Evolutionary conservation across 1,140 invertebrate genomes (phyloP), one percentile per base, ranked within the genome.

Genomic region (Anthonomus grandis): DNA sequence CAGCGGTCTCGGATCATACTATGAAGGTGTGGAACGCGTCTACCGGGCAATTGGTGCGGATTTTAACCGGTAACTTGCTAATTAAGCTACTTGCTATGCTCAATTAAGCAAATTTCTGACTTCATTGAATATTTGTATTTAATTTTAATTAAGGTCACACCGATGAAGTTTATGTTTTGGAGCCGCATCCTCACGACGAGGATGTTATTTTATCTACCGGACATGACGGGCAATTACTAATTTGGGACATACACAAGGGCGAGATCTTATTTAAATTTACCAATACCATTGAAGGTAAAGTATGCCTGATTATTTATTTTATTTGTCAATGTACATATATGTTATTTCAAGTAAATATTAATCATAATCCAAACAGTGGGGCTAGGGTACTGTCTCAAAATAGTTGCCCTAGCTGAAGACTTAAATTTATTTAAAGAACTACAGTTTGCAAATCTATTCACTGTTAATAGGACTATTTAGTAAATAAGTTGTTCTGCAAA

Each of bases 101-200:
- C 3, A 12, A 34, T 34, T 34, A 34, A 34, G 4, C n/a, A 45
- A 22, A 23, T 2, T 45, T n/a, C n/a, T n/a, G n/a, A n/a, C n/a
- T n/a, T n/a, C n/a, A 45, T 12, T 21, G 22, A 45, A 45, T 50
- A 48, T 31, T 46, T 22, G 12, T 23, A 46, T 22, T 23, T 21
- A 4, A 24, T 22, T 8, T 37, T 18, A 23, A 12, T 45, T 10
- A 25, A 23, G 93, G 86, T 0, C 97, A 99, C 75, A 85, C 85
- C 57, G 91, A 96, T 76, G 95, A 98, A 74, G 86, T 94, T 0
- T 99, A 92, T 79, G 93, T 97, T 1, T 74, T 99, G 15, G 94
- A 98, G 75, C 81, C 89, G 8, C 93, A 97, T 79, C 95, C 96
- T 0, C 82, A 81, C 46, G 88, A 97, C 78, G 78, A 85, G n/a